phyloP scores from a whole-genome alignment of 1,140 invertebrate genomes.

The Lucilia sericata region DNA sequence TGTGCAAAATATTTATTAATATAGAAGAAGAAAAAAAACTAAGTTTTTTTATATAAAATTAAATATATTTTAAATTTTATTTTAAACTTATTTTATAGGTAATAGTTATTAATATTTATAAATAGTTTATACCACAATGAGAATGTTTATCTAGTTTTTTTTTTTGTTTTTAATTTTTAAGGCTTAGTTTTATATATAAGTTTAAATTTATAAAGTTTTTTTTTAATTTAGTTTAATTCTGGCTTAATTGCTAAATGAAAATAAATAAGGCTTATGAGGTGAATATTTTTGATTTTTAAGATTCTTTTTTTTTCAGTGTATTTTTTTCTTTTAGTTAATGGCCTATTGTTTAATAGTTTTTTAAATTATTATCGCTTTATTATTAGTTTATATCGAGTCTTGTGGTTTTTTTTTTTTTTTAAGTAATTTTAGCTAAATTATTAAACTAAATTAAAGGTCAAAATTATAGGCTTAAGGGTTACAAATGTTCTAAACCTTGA shows the following conservation, averaged over 20 bases:
- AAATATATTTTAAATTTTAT: slow-evolving; percentile 18
- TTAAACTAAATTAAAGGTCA: too few relatives aligned
- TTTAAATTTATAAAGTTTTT: background rate
- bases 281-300: background rate
- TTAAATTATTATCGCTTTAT: background rate
- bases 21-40: slow-evolving; percentile 24
- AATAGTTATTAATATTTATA: background rate
- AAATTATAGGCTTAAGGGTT: too few relatives aligned
- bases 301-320: background rate
- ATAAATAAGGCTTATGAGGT: slow-evolving; percentile 31
- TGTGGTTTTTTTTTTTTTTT: too few relatives aligned
- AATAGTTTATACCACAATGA: slow-evolving; percentile 31
- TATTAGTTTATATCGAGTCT: background rate
- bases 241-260: slow-evolving; percentile 14
- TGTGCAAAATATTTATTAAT: slow-evolving; percentile 32
- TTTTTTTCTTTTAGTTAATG: background rate
- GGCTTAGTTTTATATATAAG: slow-evolving; percentile 6
- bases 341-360: background rate
- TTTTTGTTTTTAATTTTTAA: slow-evolving; percentile 28
- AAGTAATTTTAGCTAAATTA: too few relatives aligned
- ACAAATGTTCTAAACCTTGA: too few relatives aligned
- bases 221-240: background rate
- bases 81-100: background rate
- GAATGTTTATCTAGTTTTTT: slow-evolving; percentile 28
- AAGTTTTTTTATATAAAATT: slow-evolving; percentile 37